Base-by-base conservation (phyloP, 2,113 vertebrate species). In the Jacana jacana region DNA sequence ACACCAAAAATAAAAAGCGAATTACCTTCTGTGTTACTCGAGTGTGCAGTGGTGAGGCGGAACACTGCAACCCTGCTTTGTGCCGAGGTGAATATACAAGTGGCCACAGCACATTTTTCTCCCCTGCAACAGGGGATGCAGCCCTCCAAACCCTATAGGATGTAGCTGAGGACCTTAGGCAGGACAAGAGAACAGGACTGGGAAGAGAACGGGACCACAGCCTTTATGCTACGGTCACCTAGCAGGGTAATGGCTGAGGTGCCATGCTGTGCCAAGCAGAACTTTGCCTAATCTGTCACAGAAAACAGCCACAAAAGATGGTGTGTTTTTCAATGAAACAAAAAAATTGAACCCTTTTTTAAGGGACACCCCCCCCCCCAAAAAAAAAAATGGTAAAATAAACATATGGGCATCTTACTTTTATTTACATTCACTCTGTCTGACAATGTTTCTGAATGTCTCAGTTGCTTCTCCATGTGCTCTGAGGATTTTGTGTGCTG, bases 191-290 rank as follows among this genome's bases (percentile, higher is more conserved):
- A 54, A 35, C 0, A 5, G 31, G 33, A 55, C 0, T 28, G 58
- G 44, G 75, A 40, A 64, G 51, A 28, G 17, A 22, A 6, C 2
- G 0, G 8, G 23, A 30, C 19, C 76, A 35, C 11, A 39, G 37
- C 54, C 37, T 60, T 30, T 0, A 2, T 16, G 33, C 31, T 33
- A 20, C 0, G 1, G 30, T 20, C 54, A 13, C 11, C 22, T 44
- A 57, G 33, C 1, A 9, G 16, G 3, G 10, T 24, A 49, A 49
- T 9, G 5, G 7, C 40, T 1, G 12, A 54, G 37, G 20, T 6
- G 33, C 25, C 12, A 14, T 1, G 4, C 33, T 9, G 18, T 1
- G 4, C 30, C 2, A 2, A 48, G 51, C 1, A 7, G 24, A 35
- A 27, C 16, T 68, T 31, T 7, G 22, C 12, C 17, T 46, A 8